Percentiles rank a stretch among this genome's conserved stretches.
Conservation (phyloP, 2,888 invertebrate species). For the Leptinotarsa rubiginosa region DNA sequence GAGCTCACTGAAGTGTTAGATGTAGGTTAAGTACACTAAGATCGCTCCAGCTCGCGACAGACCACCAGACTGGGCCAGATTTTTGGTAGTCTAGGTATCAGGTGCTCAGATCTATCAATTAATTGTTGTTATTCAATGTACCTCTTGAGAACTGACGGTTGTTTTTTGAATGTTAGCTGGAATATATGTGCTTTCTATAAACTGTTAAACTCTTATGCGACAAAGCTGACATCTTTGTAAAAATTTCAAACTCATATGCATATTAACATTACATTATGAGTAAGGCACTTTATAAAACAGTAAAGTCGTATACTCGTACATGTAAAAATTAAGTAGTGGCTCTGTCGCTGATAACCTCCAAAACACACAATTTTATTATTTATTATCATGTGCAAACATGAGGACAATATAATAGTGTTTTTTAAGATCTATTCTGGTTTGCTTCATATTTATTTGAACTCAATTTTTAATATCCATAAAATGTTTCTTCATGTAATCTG, state of each 20-base stretch:
- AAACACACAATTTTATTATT: too few relatives aligned
- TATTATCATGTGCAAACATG: too few relatives aligned
- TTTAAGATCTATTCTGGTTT: too few relatives aligned
- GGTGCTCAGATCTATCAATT: conserved; percentile 65
- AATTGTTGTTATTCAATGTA: conserved; percentile 64
- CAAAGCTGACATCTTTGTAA: not conserved
- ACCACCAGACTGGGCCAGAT: conserved; percentile 61
- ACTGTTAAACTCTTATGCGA: not conserved
- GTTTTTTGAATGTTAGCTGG: conserved; percentile 45
- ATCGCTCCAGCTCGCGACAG: conserved; percentile 53
- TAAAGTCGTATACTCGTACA: too few relatives aligned
- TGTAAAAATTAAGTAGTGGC: too few relatives aligned
- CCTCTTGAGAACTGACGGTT: conserved; percentile 60
- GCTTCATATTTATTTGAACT: too few relatives aligned
- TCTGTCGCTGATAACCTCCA: too few relatives aligned
- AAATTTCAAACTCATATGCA: not conserved
- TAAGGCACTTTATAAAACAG: too few relatives aligned
- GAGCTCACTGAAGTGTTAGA: conserved; percentile 46
- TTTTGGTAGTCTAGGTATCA: conserved; percentile 62
- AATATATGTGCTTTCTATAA: conserved; percentile 6
- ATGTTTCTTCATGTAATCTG: too few relatives aligned
- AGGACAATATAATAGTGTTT: too few relatives aligned
- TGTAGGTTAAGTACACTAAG: conserved; percentile 50
- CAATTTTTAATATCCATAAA: too few relatives aligned
- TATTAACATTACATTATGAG: too few relatives aligned